Conservation (phyloP, 2,113 vertebrate species). For the Notechis scutatus region DNA sequence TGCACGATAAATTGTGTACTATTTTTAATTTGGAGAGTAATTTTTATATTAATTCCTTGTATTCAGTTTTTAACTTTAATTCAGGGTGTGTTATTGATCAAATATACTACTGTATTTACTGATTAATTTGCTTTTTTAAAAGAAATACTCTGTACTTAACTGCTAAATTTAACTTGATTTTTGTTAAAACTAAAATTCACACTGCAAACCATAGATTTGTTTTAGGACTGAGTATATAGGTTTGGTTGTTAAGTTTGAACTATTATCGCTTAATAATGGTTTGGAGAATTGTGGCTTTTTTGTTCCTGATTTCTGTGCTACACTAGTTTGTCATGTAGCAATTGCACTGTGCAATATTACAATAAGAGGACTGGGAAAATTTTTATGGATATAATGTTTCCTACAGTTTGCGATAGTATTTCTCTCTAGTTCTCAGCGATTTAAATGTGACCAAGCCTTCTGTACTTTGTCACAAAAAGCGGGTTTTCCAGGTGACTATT, state of each 20-base stretch:
- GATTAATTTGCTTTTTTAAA: constrained; percentile 67
- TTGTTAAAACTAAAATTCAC: constrained; percentile 92
- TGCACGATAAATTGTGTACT: constrained; percentile 73
- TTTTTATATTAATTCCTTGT: constrained; percentile 70
- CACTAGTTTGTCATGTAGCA: constrained; percentile 99
- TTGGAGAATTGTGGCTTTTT: constrained; percentile 88
- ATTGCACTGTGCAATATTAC: constrained; percentile 99
- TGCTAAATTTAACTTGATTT: constrained; percentile 74
- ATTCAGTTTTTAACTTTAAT: constrained; percentile 76
- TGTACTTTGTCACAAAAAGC: constrained; percentile 99
- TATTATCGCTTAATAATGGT: constrained; percentile 87
- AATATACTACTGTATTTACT: constrained; percentile 87
- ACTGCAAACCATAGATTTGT: constrained; percentile 93
- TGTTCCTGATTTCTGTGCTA: constrained; percentile 91
- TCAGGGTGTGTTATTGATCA: constrained; percentile 89
- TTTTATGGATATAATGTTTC: constrained; percentile 99
- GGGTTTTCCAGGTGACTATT: constrained; percentile 99
- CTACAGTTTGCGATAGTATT: constrained; percentile 99
- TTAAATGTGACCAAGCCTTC: constrained; percentile 99
- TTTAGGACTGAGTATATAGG: constrained; percentile 81
- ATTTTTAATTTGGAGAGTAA: constrained; percentile 69
- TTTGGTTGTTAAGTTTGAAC: constrained; percentile 87
- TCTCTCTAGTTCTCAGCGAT: constrained; percentile 99
- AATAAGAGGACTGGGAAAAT: constrained; percentile 98
- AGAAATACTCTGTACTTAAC: constrained; percentile 70